Conservation (phyloP, 2,888 invertebrate species). For the Ptychoptera contaminata region DNA sequence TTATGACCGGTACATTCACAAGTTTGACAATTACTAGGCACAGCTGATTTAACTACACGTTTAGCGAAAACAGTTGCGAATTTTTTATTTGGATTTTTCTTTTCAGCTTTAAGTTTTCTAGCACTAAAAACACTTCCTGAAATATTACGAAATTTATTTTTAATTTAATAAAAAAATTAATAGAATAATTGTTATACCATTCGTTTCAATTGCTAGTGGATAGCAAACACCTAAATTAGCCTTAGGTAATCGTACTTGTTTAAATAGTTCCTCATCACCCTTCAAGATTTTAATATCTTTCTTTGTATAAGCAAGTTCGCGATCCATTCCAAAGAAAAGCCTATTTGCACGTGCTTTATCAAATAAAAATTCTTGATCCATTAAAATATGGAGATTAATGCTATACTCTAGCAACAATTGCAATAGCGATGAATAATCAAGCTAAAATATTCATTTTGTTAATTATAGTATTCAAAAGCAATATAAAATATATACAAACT, state of each 20-base stretch:
- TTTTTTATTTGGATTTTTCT: conserved; percentile 40
- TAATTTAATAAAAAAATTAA: background rate
- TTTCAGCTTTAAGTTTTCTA: conserved; percentile 39
- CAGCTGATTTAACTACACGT: conserved; percentile 44
- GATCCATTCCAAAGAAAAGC: conserved; percentile 67
- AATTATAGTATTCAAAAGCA: background rate
- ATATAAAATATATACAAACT: conserved; percentile 31
- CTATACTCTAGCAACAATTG: conserved; percentile 69
- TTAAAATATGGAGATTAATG: conserved; percentile 65
- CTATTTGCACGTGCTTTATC: conserved; percentile 56
- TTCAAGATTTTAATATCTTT: conserved; percentile 51
- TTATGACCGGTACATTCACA: conserved; percentile 55
- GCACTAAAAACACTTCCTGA: conserved; percentile 45
- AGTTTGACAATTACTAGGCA: conserved; percentile 41
- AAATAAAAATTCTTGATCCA: conserved; percentile 64
- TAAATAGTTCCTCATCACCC: conserved; percentile 56
- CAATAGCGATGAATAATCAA: conserved; percentile 69
- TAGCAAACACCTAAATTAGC: conserved; percentile 61
- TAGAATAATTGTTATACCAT: conserved; percentile 38
- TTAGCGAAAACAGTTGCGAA: conserved; percentile 50
- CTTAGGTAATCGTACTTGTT: conserved; percentile 61
- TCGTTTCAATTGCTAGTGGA: conserved; percentile 69
- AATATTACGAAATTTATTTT: conserved; percentile 8
- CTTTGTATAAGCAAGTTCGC: conserved; percentile 58
- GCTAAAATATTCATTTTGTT: conserved; percentile 28